Evolutionary conservation across 2,888 invertebrate species (phyloP), one percentile per base, ranked within the genome.

Genomic region (Melanophora roralis): DNA sequence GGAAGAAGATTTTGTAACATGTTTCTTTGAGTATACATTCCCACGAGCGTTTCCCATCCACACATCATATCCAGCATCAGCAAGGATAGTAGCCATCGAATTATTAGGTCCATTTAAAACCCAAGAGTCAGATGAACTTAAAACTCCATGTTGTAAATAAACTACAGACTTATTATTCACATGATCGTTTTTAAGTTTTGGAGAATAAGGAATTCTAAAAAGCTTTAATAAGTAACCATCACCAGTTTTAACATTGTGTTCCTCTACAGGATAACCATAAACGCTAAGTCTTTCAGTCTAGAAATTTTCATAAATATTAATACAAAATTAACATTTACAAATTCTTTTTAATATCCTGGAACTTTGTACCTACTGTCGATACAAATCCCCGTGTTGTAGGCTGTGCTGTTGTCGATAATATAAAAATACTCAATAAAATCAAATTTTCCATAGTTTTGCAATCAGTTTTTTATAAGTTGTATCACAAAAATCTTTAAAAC

Each of bases 101-200:
- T 62, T 67, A 16, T 83, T 64, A 2, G 81, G 78, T 12, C 85
- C 85, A n/a, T 68, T 62, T 9, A 84, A 32, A 5, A 84, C 38
- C 74, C 83, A 85, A 12, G 65, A 77, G 38, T 83, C 83, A 0
- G 84, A 84, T 1, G 82, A 85, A 47, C 84, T 83, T 2, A 81
- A 38, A 5, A 85, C 3, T 0, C 85, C 85, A 55, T 85, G 85
- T 78, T 95, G 95, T 32, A 85, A 51, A 95, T 83, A 72, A 2
- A 81, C 67, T 1, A 72, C 72, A 6, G 80, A 80, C 11, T 73
- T 76, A 7, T 43, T 57, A 27, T 84, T 78, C 91, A 87, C 68
- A 14, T 53, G 51, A 11, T 49, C 16, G 49, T 77, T 68, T 1
- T 77, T 32, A 12, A 62, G n/a, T 8, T 43, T 68, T 1, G 55